These are phyloP conservation scores for Dicycla oo DNA, from an alignment of 2,888 invertebrate species.

Conservation along the genomic window DNA sequence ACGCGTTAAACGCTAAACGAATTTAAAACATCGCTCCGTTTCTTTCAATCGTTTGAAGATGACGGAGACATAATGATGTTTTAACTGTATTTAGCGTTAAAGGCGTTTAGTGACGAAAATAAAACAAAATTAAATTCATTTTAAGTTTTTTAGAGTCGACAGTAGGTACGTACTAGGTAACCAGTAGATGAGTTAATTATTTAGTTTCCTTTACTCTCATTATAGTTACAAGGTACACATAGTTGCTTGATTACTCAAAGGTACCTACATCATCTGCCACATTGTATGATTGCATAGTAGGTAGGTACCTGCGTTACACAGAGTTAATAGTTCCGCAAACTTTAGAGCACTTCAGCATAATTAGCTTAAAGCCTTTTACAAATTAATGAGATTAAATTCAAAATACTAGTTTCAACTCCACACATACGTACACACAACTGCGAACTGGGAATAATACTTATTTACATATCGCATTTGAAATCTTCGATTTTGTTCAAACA, in stretches of 20 bases:
- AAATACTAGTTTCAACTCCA: neutral
- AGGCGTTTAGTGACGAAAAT: too few species aligned
- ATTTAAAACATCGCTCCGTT: too few species aligned
- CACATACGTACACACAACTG: too few species aligned
- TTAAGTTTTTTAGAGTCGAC: neutral
- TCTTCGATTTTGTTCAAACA: neutral
- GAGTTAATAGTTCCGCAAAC: slow-evolving; percentile 25
- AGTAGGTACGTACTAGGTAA: neutral
- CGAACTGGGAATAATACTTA: neutral
- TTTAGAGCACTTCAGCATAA: slow-evolving; percentile 20
- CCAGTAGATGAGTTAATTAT: neutral
- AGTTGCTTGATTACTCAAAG: neutral
- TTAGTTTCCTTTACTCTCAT: neutral
- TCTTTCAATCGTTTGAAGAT: too few species aligned
- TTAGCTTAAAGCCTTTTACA: slow-evolving; percentile 5
- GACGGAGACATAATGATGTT: too few species aligned
- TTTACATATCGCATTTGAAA: neutral
- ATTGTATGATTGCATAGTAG: slow-evolving; percentile 12
- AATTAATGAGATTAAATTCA: slow-evolving; percentile 8
- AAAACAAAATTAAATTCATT: neutral
- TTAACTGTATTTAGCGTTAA: too few species aligned
- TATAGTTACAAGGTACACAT: neutral
- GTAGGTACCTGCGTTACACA: neutral
- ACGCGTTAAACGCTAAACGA: too few species aligned
- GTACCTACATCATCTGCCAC: neutral